phyloP scores from a whole-genome alignment of 2,797 vertebrate genomes.

The Pangasius djambal region DNA sequence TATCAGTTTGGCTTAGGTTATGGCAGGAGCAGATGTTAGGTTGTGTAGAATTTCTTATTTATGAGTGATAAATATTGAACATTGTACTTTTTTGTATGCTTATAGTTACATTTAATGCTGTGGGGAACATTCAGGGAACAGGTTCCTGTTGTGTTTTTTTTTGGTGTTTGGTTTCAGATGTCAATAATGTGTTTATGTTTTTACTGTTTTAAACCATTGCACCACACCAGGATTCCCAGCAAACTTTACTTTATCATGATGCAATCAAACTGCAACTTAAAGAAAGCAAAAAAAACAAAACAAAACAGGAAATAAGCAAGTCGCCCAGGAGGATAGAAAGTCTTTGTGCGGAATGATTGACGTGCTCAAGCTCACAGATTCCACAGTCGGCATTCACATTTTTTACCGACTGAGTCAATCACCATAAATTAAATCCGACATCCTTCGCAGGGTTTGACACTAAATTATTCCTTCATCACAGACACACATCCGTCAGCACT shows the following conservation, averaged over 20 bases:
- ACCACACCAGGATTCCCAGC: not conserved
- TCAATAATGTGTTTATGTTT: not conserved
- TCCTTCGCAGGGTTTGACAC: constrained; percentile 33
- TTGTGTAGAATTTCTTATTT: too few species aligned
- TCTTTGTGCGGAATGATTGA: constrained; percentile 30
- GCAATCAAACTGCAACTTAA: constrained; percentile 37
- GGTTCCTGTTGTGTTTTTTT: not conserved
- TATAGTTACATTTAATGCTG: too few species aligned
- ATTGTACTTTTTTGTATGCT: too few species aligned
- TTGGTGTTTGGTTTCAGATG: not conserved
- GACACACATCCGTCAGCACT: constrained; percentile 48
- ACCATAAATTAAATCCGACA: constrained; percentile 50
- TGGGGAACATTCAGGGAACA: not conserved
- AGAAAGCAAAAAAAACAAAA: not conserved
- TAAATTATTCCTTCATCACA: constrained; percentile 47
- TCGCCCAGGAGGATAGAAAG: not conserved
- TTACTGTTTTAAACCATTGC: not conserved
- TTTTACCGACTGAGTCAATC: constrained; percentile 40
- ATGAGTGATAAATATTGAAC: too few species aligned
- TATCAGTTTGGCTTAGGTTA: too few species aligned
- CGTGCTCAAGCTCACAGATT: constrained; percentile 20
- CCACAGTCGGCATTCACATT: constrained; percentile 9
- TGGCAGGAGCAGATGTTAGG: too few species aligned
- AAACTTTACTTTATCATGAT: constrained; percentile 21
- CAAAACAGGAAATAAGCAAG: not conserved